Evolutionary conservation across 2,797 vertebrate species (phyloP).

Genomic region (Pyrocephalus nanus): DNA sequence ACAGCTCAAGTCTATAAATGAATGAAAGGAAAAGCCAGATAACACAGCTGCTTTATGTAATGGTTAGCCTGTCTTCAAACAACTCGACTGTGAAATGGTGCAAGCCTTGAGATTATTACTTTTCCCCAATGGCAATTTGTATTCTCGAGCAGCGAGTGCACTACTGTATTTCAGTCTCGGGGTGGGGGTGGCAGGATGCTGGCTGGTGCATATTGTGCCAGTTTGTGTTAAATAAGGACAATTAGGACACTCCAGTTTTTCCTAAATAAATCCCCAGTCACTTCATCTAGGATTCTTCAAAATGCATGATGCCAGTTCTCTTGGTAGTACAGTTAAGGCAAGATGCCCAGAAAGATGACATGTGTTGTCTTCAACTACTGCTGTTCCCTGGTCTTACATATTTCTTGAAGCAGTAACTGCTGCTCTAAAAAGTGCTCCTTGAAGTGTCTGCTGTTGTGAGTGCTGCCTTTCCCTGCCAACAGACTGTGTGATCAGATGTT

Average conservation of each 20-base stretch:
- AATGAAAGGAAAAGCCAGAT: constrained; percentile 29
- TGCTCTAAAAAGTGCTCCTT: not conserved
- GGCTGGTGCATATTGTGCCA: not conserved
- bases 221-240: constrained; percentile 51
- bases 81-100: constrained; percentile 61
- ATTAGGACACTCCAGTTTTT: not conserved
- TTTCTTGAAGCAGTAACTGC: not conserved
- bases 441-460: not conserved
- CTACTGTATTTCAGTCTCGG: not conserved
- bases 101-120: constrained; percentile 48
- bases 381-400: not conserved
- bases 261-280: not conserved
- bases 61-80: constrained; percentile 51
- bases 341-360: constrained; percentile 27
- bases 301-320: not conserved
- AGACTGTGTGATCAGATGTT: not conserved
- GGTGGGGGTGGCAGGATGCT: not conserved
- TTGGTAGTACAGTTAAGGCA: not conserved
- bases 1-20: not conserved
- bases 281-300: not conserved
- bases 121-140: constrained; percentile 42
- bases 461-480: not conserved
- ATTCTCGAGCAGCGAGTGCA: not conserved
- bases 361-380: constrained; percentile 12
- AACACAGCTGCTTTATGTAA: constrained; percentile 56